These are phyloP conservation scores for Microchirus variegatus DNA, from an alignment of 2,797 vertebrate species.

Conservation along the genomic window DNA sequence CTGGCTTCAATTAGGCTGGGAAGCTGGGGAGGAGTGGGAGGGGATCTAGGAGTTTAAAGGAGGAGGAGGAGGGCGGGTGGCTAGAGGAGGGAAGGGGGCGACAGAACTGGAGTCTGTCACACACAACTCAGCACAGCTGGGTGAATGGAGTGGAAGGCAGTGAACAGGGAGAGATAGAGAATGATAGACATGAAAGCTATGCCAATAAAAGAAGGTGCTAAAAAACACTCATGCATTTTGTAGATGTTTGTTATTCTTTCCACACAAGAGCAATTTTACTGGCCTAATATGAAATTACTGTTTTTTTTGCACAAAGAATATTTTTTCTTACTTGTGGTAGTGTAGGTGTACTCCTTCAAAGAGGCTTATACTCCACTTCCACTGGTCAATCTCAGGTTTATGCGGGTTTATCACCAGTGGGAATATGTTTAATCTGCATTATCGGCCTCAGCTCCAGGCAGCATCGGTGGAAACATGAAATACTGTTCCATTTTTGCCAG, in stretches of 20 bases:
- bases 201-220: constrained; percentile 4
- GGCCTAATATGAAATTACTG: constrained; percentile 9
- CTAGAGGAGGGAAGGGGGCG: constrained; percentile 44
- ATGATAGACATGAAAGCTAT: constrained; percentile 20
- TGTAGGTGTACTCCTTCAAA: constrained; percentile 15
- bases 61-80: constrained; percentile 8
- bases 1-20: constrained; percentile 84
- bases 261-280: constrained; percentile 20
- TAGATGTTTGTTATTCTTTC: constrained; percentile 17
- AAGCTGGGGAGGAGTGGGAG: constrained; percentile 44
- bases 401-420: no score
- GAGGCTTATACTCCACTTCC: no score
- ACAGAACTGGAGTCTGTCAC: constrained; percentile 79
- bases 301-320: constrained; percentile 8
- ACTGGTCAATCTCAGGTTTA: no score
- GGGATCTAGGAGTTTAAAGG: constrained; percentile 16
- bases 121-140: constrained; percentile 78
- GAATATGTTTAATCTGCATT: no score
- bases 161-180: constrained; percentile 22
- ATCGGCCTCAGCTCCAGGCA: no score
- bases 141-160: constrained; percentile 46
- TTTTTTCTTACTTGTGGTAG: constrained; percentile 21
- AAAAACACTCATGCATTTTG: constrained; percentile 2
- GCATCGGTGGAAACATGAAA: no score
- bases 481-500: no score